Conservation (phyloP, 2,113 vertebrate species). For the human (Homo sapiens) region GRCh38 chr19:7056501-7057000, state of each 20-base stretch:
- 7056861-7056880: not conserved
- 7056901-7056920: not conserved
- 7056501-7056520: fast-evolving
- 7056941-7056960: not conserved
- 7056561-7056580: fast-evolving
- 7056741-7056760: not conserved
- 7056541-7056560: not conserved
- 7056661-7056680: not conserved
- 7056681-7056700: not conserved
- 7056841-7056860: fast-evolving
- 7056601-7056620: not conserved
- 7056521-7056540: fast-evolving
- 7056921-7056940: not conserved
- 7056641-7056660: not conserved
- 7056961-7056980: not conserved
- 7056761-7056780: not conserved
- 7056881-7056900: not conserved
- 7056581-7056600: fast-evolving
- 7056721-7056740: not conserved
- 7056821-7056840: not conserved
- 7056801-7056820: fast-evolving
- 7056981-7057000: not conserved
- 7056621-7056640: not conserved
- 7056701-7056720: not conserved
- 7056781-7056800: not conserved